Base-by-base conservation (phyloP, 1,140 invertebrate species). In the Zaprionus lachaisei region DNA sequence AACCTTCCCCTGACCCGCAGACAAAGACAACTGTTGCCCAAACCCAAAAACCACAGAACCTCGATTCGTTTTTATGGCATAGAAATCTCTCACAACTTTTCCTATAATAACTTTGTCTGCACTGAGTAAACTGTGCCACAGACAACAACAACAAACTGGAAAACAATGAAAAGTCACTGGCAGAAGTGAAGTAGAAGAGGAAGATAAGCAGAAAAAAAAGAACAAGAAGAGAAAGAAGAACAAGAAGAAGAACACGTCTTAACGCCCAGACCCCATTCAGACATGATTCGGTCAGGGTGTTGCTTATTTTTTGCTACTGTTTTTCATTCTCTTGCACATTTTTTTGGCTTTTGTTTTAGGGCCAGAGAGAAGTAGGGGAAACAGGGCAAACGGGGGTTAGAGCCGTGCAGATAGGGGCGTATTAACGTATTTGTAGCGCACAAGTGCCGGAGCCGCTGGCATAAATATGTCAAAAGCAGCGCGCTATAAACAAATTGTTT, bases 401-500 rank as follows among this genome's bases (percentile, higher is more conserved):
- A 24, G 26, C 34, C 47, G 31, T 38, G 54, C 24, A 9, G 31
- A 47, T 28, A 56, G 60, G 54, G 57, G 37, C 62, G 22, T 57
- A 49, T 62, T 62, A 31, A 44, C 60, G 31, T 51, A 20, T 26
- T 63, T 51, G 57, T 63, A 49, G 55, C 54, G 49, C 66, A 74
- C 71, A 78, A 87, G 77, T 80, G 80, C 78, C 80, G 73, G 73
- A 76, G 75, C 85, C 79, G 80, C 68, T 81, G 85, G 85, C 85
- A 90, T 91, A 90, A 90, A 90, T 91, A 90, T 90, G 85, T 90
- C 85, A 90, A 90, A 90, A 90, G 72, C 85, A 89, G 66, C 62
- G 76, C 80, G 82, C 82, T 82, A 85, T 91, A 90, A 90, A 90
- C 86, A 90, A 90, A 91, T 91, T 91, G 86, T 82, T 91, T 91